These are phyloP conservation scores for Drosophila pallidifrons DNA, from an alignment of 1,140 invertebrate species.

Conservation along the genomic window DNA sequence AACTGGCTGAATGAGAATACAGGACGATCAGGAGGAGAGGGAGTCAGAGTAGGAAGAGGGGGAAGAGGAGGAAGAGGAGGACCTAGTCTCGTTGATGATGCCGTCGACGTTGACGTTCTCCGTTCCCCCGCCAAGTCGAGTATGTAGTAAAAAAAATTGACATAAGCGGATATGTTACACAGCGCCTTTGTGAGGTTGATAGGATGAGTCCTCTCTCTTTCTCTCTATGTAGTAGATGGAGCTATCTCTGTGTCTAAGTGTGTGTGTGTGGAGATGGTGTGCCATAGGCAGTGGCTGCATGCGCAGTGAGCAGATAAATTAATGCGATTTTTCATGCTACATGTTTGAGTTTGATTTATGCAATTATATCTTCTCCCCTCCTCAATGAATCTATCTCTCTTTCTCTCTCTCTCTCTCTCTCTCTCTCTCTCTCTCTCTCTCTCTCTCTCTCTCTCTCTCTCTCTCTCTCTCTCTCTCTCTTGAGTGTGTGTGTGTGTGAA, in stretches of 20 bases:
- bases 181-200: constrained; percentile 62
- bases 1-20: constrained; percentile 68
- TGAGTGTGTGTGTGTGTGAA: constrained; percentile 11
- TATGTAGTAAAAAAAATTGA: constrained; percentile 68
- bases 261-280: constrained; percentile 22
- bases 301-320: constrained; percentile 82
- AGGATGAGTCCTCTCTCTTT: constrained; percentile 6
- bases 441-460: too few species aligned
- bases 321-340: constrained; percentile 83
- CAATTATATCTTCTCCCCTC: constrained; percentile 73
- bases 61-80: constrained; percentile 31
- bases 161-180: constrained; percentile 82
- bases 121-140: constrained; percentile 25
- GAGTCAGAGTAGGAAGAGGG: constrained; percentile 22
- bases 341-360: constrained; percentile 84
- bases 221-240: constrained; percentile 20
- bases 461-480: background rate
- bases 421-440: constrained; percentile 1
- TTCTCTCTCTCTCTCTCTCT: background rate
- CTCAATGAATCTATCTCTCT: background rate
- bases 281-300: constrained; percentile 66
- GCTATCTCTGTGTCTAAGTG: constrained; percentile 3
- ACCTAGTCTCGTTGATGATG: constrained; percentile 63
- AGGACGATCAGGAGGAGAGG: constrained; percentile 38
- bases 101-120: constrained; percentile 24